phyloP scores from a whole-genome alignment of 2,888 invertebrate genomes.

The Meandrusa payeni region DNA sequence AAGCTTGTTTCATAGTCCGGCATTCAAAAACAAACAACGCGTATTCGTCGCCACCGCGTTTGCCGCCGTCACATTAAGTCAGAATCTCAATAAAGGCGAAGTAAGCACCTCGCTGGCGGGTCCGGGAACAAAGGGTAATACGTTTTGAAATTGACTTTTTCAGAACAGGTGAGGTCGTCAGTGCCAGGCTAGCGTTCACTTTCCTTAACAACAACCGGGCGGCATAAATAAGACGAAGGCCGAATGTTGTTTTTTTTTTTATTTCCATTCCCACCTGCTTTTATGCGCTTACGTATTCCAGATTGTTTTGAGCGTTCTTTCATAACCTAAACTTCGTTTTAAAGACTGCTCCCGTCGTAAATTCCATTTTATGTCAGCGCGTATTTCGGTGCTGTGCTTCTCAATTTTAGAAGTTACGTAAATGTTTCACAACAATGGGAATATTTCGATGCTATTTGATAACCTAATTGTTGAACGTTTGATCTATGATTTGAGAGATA shows the following conservation, averaged over 20 bases:
- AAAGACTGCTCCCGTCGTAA: constrained; percentile 62
- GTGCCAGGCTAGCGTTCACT: constrained; percentile 55
- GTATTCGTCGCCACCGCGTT: constrained; percentile 46
- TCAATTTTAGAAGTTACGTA: constrained; percentile 62
- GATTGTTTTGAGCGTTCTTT: constrained; percentile 65
- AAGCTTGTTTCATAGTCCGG: constrained; percentile 17
- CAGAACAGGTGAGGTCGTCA: constrained; percentile 66
- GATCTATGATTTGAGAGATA: no score
- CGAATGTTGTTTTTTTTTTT: constrained; percentile 51
- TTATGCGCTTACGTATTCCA: constrained; percentile 55
- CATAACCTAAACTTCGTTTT: constrained; percentile 65
- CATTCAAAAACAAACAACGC: constrained; percentile 33
- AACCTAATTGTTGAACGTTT: no score
- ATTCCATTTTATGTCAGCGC: constrained; percentile 60
- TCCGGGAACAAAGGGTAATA: constrained; percentile 68
- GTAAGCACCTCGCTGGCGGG: constrained; percentile 50
- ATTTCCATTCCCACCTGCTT: constrained; percentile 64
- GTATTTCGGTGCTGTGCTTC: constrained; percentile 54
- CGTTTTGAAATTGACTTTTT: constrained; percentile 63
- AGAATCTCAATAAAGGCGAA: constrained; percentile 51
- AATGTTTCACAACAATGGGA: constrained; percentile 33
- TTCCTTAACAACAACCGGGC: constrained; percentile 51
- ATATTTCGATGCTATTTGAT: constrained; percentile 17
- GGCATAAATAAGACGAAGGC: constrained; percentile 58
- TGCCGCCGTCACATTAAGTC: constrained; percentile 48